Conservation (phyloP, 2,888 invertebrate genomes). For the Dicranocentrus wangi region DNA sequence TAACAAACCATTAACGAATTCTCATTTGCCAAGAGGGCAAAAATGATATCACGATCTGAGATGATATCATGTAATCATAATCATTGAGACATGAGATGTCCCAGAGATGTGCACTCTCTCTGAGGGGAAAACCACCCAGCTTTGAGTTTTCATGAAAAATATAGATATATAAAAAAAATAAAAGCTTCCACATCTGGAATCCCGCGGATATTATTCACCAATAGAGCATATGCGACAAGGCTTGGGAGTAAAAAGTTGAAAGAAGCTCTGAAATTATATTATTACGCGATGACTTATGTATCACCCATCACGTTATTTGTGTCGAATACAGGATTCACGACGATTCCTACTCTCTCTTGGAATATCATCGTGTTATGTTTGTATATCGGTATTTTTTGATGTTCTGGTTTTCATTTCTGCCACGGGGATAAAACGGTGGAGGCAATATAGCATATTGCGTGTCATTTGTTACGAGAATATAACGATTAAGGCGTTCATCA, state of each 20-base stretch:
- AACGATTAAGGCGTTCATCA: too few relatives aligned
- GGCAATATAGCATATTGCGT: too few relatives aligned
- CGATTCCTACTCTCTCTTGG: too few relatives aligned
- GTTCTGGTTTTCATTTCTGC: too few relatives aligned
- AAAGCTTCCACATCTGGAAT: neutral
- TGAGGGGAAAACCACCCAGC: neutral
- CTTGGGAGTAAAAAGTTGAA: neutral
- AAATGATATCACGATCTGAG: conserved; percentile 25
- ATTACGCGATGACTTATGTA: too few relatives aligned
- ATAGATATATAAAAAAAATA: neutral
- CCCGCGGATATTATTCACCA: too few relatives aligned
- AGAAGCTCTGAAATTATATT: neutral
- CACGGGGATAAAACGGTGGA: too few relatives aligned
- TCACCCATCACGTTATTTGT: neutral
- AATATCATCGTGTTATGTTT: too few relatives aligned
- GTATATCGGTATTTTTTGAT: too few relatives aligned
- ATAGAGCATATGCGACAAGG: neutral
- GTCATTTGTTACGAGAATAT: too few relatives aligned
- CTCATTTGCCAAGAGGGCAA: conserved; percentile 22
- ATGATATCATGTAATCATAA: conserved; percentile 30
- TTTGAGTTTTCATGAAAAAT: neutral
- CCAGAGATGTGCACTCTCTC: neutral
- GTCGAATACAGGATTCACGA: neutral
- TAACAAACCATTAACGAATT: conserved; percentile 25
- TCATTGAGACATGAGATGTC: conserved; percentile 28